A percentile compares a stretch with the other conserved stretches of the same genome.
Conservation (phyloP, 2,113 vertebrate species). For the Chloropsis hardwickii region DNA sequence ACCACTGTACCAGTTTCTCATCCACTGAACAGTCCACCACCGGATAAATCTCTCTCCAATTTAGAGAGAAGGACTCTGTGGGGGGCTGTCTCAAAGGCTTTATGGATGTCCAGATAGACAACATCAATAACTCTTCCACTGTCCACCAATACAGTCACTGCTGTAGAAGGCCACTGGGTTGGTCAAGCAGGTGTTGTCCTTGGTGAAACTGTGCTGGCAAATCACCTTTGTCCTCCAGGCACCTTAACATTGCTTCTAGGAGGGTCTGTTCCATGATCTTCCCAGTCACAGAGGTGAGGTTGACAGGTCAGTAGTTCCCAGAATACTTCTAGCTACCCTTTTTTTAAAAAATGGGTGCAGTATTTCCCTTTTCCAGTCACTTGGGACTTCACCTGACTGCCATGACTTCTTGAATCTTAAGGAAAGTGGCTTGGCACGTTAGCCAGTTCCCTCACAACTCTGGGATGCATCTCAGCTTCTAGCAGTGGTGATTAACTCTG, state of each 20-base stretch:
- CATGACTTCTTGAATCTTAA: background rate
- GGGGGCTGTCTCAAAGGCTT: background rate
- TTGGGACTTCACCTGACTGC: background rate
- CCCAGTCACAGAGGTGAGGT: background rate
- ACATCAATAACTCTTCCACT: fast-evolving
- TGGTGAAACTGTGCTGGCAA: background rate
- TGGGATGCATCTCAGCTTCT: background rate
- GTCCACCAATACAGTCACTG: background rate
- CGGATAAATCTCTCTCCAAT: background rate
- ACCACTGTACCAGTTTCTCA: background rate
- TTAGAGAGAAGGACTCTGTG: background rate
- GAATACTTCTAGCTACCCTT: background rate
- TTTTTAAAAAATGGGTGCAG: background rate
- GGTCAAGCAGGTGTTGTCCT: background rate
- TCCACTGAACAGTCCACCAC: background rate
- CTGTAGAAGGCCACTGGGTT: background rate
- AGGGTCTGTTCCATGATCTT: background rate
- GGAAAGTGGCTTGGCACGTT: background rate
- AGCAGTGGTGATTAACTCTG: background rate
- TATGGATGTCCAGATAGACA: background rate
- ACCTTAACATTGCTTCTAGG: background rate
- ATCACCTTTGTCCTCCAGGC: background rate
- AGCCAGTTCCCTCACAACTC: background rate
- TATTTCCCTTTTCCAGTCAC: background rate
- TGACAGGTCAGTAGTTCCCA: background rate